Percentiles rank a stretch among this genome's conserved stretches.
phyloP scores from a whole-genome alignment of 2,113 vertebrate species.

The Microtus ochrogaster region DNA sequence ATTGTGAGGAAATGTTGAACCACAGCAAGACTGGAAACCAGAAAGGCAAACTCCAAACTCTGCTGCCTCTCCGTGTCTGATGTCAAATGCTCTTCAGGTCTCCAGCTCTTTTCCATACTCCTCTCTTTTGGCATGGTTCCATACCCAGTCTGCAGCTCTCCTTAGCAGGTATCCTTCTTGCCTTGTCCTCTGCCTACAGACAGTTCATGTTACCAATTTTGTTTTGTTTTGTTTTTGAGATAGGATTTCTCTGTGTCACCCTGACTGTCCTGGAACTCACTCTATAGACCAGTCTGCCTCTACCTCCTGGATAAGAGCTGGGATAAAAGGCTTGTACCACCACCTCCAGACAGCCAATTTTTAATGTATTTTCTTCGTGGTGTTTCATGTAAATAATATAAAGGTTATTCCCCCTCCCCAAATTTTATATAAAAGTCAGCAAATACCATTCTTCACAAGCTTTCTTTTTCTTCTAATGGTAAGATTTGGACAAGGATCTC shows the following conservation, averaged over 20 bases:
- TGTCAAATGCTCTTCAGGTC: not conserved
- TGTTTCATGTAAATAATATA: not conserved
- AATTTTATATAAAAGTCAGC: not conserved
- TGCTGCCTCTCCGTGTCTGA: not conserved
- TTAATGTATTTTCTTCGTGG: not conserved
- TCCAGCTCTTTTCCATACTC: not conserved
- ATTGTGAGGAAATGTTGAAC: not conserved
- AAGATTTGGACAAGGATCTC: not conserved
- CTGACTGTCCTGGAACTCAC: not conserved
- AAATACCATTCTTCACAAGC: not conserved
- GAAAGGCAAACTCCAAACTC: not conserved
- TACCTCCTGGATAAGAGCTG: not conserved
- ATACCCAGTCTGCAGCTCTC: not conserved
- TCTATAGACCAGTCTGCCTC: not conserved
- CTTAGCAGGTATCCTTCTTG: not conserved
- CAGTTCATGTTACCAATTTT: not conserved
- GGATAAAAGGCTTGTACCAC: not conserved
- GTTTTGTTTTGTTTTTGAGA: not conserved
- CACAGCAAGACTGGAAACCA: not conserved
- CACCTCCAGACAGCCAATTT: not conserved
- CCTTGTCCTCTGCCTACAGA: not conserved
- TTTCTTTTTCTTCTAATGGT: not conserved
- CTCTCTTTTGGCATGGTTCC: not conserved
- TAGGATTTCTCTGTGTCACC: not conserved
- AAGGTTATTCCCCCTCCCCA: not conserved